Conservation (phyloP, 2,888 invertebrate genomes). For the Pyrrhosoma nymphula region DNA sequence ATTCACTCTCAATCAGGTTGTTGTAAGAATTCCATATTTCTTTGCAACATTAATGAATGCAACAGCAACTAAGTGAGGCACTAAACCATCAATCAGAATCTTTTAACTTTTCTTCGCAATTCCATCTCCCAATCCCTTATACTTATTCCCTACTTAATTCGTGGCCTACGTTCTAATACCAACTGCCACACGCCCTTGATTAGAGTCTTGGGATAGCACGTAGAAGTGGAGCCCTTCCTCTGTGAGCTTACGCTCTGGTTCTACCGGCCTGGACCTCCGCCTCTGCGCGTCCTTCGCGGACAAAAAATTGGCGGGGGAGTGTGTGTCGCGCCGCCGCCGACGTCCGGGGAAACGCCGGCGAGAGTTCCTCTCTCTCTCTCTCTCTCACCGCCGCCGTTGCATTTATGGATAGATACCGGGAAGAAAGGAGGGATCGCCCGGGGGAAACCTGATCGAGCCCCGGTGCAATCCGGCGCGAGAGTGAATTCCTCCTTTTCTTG, state of each 20-base stretch:
- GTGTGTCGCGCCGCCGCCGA: background rate
- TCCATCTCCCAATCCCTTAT: too few species aligned
- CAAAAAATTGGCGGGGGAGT: conserved; percentile 15
- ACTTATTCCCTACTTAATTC: too few species aligned
- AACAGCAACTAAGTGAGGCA: too few species aligned
- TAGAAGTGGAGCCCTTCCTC: background rate
- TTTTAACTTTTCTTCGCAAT: too few species aligned
- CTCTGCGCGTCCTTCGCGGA: background rate
- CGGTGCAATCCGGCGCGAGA: conserved; percentile 47
- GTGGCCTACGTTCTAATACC: too few species aligned
- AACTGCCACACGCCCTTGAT: too few species aligned
- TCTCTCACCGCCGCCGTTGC: conserved; percentile 39
- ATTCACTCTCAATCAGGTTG: too few species aligned
- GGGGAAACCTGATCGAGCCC: conserved; percentile 61
- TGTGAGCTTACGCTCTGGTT: background rate
- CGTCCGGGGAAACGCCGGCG: background rate
- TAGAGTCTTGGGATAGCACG: too few species aligned
- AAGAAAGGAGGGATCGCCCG: background rate
- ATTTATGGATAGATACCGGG: conserved; percentile 57
- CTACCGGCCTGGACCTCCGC: background rate
- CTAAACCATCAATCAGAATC: too few species aligned
- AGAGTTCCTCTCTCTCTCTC: background rate
- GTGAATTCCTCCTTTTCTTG: background rate
- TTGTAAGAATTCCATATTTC: too few species aligned
- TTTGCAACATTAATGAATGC: too few species aligned